Evolutionary conservation across 2,797 vertebrate genomes (phyloP), one percentile per base, ranked within the genome.

Genomic region (Helostoma temminkii): DNA sequence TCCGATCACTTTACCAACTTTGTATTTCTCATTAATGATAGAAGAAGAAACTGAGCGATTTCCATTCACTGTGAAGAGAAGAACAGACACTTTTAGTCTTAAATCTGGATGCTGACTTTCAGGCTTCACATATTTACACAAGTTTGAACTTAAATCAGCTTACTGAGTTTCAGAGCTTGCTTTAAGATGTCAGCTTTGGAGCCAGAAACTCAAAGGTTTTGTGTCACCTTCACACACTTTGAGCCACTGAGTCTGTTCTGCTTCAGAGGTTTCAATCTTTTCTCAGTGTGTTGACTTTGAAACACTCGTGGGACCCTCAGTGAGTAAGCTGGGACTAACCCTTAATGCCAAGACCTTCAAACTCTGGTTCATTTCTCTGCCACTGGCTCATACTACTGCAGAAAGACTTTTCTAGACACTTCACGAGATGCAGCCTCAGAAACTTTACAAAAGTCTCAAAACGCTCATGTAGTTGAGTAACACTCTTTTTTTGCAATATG

Each of bases 1-100:
- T 16, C 98, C 98, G 19, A 99, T 98, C 83, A 99, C 95, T 84
- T 99, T 98, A 1, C 97, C 98, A 5, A 99, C 94, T 84, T 93
- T 95, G 77, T 99, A 99, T 68, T 98, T 98, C 25, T 97, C 96
- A 14, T 94, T 95, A 85, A 99, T 98, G 82, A 93, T 82, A 9
- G 95, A 94, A 7, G 96, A 95, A 6, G 94, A 95, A 73, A 94
- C 93, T 24, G 89, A 93, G 18, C 94, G 95, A 84, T 96, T 98
- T 54, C 98, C 97, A 78, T 99, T 99, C 72, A 98, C 90, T 98
- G 89, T 0, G 62, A 28, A 16, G 16, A 34, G 25, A 28, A 58
- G 15, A 24, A 8, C 7, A 24, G 2, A 11, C 2, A 9, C 19
- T 46, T 41, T 43, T 22, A 10, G 15, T 39, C 7, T 48, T 21